Evolutionary conservation across 53 echinoderm and acorn worm genomes (phyloP), one percentile per base, ranked within the genome.

Genomic region (Luidia sarsii): DNA sequence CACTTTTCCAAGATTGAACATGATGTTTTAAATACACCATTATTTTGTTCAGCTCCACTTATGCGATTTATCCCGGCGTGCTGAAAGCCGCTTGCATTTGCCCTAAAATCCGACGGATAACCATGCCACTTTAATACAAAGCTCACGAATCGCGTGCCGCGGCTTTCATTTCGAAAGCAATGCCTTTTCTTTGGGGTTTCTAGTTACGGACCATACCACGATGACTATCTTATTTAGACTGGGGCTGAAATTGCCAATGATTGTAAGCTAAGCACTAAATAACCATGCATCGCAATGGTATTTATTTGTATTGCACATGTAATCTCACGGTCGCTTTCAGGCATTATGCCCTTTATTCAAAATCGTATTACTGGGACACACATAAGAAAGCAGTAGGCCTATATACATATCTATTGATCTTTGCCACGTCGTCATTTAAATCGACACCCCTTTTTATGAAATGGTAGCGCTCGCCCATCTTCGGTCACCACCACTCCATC

Each of bases 121-220:
- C 14, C 54, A 71, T 56, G 71, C 35, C 39, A 72, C 72, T 72
- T 72, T 72, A 72, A 72, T 41, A 72, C 72, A 72, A 24, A 72
- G 16, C 72, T 72, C 72, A 72, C 72, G 72, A 72, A 72, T 72
- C 72, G 56, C 55, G 72, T 72, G 54, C 56, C 72, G 72, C 72
- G 72, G 72, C 56, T 72, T 72, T 55, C 55, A 39, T 72, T 72
- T 72, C 72, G 38, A 72, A 72, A 56, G 72, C 32, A 54, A 57
- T 50, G 72, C 33, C 34, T 23, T 38, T 33, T 22, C 55, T 57
- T 72, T 56, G 72, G 39, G 72, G 72, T 72, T 54, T 72, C 72
- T 56, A 35, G 37, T 72, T 72, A 72, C 72, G 56, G 72, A 55
- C 39, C 21, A 39, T 72, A 57, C 72, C 72, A 72, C 33, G 72